Base-by-base conservation (phyloP, 2,113 vertebrate species). In the Hemibagrus wyckioides region DNA sequence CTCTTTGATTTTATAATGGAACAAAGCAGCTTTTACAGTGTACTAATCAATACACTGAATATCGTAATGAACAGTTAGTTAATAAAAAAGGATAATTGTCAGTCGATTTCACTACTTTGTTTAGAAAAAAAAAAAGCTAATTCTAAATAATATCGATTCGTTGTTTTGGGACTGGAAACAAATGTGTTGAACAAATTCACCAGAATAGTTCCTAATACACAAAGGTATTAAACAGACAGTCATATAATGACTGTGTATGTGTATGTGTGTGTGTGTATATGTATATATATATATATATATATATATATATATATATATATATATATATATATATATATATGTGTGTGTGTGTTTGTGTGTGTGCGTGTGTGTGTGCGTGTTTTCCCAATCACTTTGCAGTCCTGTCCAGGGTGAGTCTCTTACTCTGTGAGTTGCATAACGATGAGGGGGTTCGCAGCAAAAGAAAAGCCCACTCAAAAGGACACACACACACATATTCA, bases 321-420 rank as follows among this genome's bases (percentile, higher is more conserved):
- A 57, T 87, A 21, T 81, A 50, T 86, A 48, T 69, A 69, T 86
- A 8, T 48, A 5, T 48, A 67, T 36, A 57, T 39, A 54, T 81
- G 50, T 82, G 69, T 75, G 80, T 79, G 81, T 86, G 69, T 89
- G 59, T 87, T 80, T 48, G 76, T 25, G 86, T 65, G 54, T 81
- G 76, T 87, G 44, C 63, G 56, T 56, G 48, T 82, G 56, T 59
- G 82, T 23, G 52, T 17, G 28, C 56, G 84, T 36, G 76, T 87
- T 87, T 71, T 90, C 87, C 87, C 59, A 88, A 88, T 87, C 87
- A 90, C 87, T 90, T 90, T 88, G 87, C 89, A 88, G 87, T 90
- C 89, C 89, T 90, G 87, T 88, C 87, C 89, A 90, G 89, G 87
- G 89, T 88, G 87, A 90, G 89, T 90, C 89, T 90, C 85, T 90